Percentiles rank a stretch among this genome's conserved stretches.
These are phyloP conservation scores for Pseudomyrmex pallidus DNA, from an alignment of 1,140 invertebrate species.

Conservation along the genomic window DNA sequence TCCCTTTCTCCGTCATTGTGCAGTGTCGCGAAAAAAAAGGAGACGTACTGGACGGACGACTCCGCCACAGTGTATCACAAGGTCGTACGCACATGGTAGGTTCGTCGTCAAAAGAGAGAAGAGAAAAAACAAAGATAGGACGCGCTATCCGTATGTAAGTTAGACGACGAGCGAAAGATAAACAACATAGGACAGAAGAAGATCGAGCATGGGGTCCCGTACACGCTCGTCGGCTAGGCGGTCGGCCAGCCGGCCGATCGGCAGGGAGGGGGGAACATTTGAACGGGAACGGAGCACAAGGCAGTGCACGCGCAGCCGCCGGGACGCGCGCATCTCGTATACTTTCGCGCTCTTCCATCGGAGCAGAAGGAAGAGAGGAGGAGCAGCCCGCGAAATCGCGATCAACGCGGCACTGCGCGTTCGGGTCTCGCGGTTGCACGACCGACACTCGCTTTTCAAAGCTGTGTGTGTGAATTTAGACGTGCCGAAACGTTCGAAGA, in stretches of 20 bases:
- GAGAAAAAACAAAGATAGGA: slow-evolving; percentile 35
- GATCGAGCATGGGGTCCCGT: slow-evolving; percentile 67
- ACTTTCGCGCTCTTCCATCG: slow-evolving; percentile 59
- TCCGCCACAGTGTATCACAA: neutral
- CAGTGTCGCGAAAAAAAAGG: neutral
- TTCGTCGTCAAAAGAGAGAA: slow-evolving; percentile 10
- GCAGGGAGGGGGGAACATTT: slow-evolving; percentile 42
- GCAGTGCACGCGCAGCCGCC: slow-evolving; percentile 82
- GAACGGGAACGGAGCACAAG: slow-evolving; percentile 63
- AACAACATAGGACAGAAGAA: slow-evolving; percentile 24
- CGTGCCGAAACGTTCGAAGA: neutral
- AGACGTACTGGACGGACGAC: neutral
- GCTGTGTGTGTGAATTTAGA: neutral
- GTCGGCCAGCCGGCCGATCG: neutral
- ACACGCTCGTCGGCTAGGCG: slow-evolving; percentile 59
- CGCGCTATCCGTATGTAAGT: neutral
- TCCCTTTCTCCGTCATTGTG: too few relatives aligned
- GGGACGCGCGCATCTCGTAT: slow-evolving; percentile 78
- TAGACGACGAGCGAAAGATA: slow-evolving; percentile 20
- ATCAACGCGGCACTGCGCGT: slow-evolving; percentile 73
- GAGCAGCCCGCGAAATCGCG: slow-evolving; percentile 79
- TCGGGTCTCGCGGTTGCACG: slow-evolving; percentile 71
- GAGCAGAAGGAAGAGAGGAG: slow-evolving; percentile 2
- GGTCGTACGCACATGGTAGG: slow-evolving; percentile 27
- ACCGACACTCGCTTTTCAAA: neutral